Evolutionary conservation across 92 coral and sea anemone genomes (phyloP).

Genomic region (Scolanthus callimorphus): DNA sequence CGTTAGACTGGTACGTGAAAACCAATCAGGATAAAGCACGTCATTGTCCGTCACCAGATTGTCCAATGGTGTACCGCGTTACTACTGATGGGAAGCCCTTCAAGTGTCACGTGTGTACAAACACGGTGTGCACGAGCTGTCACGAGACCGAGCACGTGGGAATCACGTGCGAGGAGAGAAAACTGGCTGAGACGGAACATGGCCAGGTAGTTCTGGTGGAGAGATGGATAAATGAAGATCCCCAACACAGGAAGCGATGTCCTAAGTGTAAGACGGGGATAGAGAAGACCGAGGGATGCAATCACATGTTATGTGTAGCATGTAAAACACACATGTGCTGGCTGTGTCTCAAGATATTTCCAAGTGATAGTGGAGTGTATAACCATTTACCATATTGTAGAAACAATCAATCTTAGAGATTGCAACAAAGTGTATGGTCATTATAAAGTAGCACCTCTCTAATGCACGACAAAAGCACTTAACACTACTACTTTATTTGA

Average conservation of each 20-base stretch:
- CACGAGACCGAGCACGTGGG: slow-evolving; percentile 69
- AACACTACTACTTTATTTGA: no score
- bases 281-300: slow-evolving; percentile 78
- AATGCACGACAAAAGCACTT: no score
- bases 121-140: slow-evolving; percentile 69
- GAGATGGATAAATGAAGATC: slow-evolving; percentile 60
- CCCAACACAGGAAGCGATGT: slow-evolving; percentile 57
- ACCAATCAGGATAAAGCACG: slow-evolving; percentile 50
- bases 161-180: slow-evolving; percentile 70
- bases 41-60: slow-evolving; percentile 84
- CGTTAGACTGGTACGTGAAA: slow-evolving; percentile 43
- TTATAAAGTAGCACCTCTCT: no score
- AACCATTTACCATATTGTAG: slow-evolving; percentile 47
- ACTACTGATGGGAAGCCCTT: slow-evolving; percentile 54
- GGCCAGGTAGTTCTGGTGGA: slow-evolving; percentile 28
- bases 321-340: slow-evolving; percentile 79
- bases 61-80: slow-evolving; percentile 80
- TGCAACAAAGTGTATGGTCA: no score
- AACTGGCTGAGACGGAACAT: slow-evolving; percentile 49
- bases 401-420: not conserved
- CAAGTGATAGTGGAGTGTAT: slow-evolving; percentile 35
- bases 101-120: slow-evolving; percentile 60
- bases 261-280: slow-evolving; percentile 63
- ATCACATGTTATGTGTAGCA: slow-evolving; percentile 56
- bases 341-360: slow-evolving; percentile 62